phyloP scores from a whole-genome alignment of 2,888 invertebrate species.

The Miltochrista miniata region DNA sequence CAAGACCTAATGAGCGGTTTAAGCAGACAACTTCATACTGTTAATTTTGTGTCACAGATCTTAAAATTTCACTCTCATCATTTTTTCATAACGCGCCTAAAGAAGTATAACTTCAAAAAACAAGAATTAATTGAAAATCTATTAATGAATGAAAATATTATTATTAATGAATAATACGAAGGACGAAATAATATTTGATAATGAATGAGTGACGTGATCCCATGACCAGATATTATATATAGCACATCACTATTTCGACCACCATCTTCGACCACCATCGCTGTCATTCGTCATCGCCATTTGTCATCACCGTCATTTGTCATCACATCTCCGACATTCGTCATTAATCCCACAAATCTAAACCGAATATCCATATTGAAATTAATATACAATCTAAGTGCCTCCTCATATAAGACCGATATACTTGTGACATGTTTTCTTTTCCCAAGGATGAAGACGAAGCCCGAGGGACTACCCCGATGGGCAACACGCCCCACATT shows the following conservation, averaged over 20 bases:
- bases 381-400: slow-evolving; percentile 28
- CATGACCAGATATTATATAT: slow-evolving; percentile 38
- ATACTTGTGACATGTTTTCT: slow-evolving; percentile 70
- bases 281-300: too few relatives aligned
- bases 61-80: too few relatives aligned
- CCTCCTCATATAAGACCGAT: slow-evolving; percentile 35
- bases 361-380: slow-evolving; percentile 33
- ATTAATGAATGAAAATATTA: neutral
- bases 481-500: slow-evolving; percentile 37
- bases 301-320: neutral
- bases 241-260: slow-evolving; percentile 29
- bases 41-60: too few relatives aligned
- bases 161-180: neutral
- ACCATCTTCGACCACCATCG: too few relatives aligned
- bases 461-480: slow-evolving; percentile 37
- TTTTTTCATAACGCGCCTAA: too few relatives aligned
- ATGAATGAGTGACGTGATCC: slow-evolving; percentile 31
- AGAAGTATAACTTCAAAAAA: too few relatives aligned
- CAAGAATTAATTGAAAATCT: too few relatives aligned
- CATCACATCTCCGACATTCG: neutral
- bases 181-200: neutral
- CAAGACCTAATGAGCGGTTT: too few relatives aligned
- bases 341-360: too few relatives aligned
- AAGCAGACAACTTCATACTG: too few relatives aligned
- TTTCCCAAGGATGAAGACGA: slow-evolving; percentile 66